Conservation (phyloP, 2,113 vertebrate genomes). For the Eclectus roratus region DNA sequence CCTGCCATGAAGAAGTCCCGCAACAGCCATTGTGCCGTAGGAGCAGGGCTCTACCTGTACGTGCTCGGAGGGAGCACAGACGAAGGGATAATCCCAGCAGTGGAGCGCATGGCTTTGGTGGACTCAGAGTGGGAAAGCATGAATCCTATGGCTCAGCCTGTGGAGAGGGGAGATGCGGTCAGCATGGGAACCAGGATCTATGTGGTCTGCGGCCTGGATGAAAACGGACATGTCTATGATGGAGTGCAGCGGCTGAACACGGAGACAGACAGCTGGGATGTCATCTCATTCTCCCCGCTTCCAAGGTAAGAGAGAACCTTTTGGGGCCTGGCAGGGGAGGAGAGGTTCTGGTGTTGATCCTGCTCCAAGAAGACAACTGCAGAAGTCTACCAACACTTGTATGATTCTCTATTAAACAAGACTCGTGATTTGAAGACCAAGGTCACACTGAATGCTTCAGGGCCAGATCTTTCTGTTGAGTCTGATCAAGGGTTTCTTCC, state of each 20-base stretch:
- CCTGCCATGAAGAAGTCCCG: slow-evolving; percentile 82
- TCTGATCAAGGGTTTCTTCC: neutral
- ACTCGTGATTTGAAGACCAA: neutral
- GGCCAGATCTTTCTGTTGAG: neutral
- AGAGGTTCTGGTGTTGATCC: neutral
- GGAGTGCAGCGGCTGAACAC: slow-evolving; percentile 83
- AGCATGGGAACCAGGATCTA: slow-evolving; percentile 76
- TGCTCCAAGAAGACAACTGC: neutral
- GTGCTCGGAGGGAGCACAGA: slow-evolving; percentile 86
- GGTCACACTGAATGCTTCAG: neutral
- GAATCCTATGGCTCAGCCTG: slow-evolving; percentile 80
- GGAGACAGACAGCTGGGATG: slow-evolving; percentile 80
- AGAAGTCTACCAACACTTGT: neutral
- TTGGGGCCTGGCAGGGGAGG: neutral
- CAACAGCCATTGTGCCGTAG: slow-evolving; percentile 83
- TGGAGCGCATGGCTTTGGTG: slow-evolving; percentile 77
- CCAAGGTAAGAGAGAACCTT: slow-evolving; percentile 74
- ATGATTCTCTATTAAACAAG: neutral
- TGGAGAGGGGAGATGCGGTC: slow-evolving; percentile 80
- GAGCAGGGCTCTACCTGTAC: slow-evolving; percentile 75
- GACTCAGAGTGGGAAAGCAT: slow-evolving; percentile 76
- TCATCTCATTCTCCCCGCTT: slow-evolving; percentile 84
- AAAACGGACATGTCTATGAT: slow-evolving; percentile 83
- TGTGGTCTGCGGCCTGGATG: slow-evolving; percentile 87
- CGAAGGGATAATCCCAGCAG: slow-evolving; percentile 76